Evolutionary conservation across 2,113 vertebrate genomes (phyloP).

Genomic region (Cyprinodon brontotheroides): DNA sequence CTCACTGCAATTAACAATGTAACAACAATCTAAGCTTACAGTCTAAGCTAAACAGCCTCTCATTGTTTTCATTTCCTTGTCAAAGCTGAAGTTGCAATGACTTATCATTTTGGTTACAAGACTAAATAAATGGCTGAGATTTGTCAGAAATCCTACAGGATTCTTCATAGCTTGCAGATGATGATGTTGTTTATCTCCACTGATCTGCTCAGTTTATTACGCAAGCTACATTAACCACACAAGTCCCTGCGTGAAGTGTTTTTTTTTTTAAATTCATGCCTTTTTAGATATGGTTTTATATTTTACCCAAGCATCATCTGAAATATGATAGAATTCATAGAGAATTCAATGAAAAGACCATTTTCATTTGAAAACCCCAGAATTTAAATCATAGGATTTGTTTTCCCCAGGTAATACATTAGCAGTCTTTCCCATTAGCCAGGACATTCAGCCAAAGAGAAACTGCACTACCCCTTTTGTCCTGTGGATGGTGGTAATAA

Average conservation of each 20-base stretch:
- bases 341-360: too few species aligned
- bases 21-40: too few species aligned
- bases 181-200: slow-evolving; percentile 21
- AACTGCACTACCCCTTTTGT: too few species aligned
- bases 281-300: too few species aligned
- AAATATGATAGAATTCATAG: too few species aligned
- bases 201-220: slow-evolving; percentile 58
- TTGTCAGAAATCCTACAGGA: slow-evolving; percentile 1
- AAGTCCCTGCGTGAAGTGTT: slow-evolving; percentile 47
- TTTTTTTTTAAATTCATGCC: slow-evolving; percentile 12
- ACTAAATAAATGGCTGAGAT: slow-evolving; percentile 21
- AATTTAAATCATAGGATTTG: too few species aligned
- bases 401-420: too few species aligned
- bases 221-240: slow-evolving; percentile 44
- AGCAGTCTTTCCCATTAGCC: too few species aligned
- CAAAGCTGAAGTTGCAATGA: slow-evolving; percentile 39
- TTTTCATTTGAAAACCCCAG: too few species aligned
- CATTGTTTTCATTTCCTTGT: slow-evolving; percentile 45
- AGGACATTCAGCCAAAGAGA: too few species aligned
- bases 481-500: too few species aligned
- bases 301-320: too few species aligned
- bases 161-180: slow-evolving; percentile 2
- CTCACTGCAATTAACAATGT: slow-evolving; percentile 19
- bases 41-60: slow-evolving; percentile 40
- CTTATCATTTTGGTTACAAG: slow-evolving; percentile 27